phyloP scores from a whole-genome alignment of 2,113 vertebrate genomes.

The Gorilla gorilla region DNA sequence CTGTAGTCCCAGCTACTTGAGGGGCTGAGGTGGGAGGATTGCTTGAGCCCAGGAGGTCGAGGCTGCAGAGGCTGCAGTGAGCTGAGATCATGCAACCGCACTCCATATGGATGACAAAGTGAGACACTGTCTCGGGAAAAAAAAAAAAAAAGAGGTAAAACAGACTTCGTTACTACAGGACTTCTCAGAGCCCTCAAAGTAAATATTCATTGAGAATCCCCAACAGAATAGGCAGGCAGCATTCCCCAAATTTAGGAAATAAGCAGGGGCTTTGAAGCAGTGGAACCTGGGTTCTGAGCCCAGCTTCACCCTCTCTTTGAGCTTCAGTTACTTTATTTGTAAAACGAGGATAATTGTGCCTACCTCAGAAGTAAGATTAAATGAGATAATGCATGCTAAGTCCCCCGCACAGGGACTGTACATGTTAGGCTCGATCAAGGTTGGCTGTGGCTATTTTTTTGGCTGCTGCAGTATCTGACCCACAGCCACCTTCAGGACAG shows the following conservation, averaged over 20 bases:
- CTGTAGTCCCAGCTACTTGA: no score
- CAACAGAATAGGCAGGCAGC: not conserved
- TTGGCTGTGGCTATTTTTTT: not conserved
- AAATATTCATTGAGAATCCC: accelerated
- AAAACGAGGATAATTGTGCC: not conserved
- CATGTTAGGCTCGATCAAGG: accelerated
- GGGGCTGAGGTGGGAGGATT: no score
- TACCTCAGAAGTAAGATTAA: not conserved
- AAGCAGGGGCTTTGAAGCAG: not conserved
- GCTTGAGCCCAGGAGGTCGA: no score
- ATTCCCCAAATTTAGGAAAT: not conserved
- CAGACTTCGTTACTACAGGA: not conserved
- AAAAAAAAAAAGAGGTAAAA: not conserved
- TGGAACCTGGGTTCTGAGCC: not conserved
- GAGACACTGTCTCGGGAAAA: no score
- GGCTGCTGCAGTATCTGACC: not conserved
- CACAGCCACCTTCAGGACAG: not conserved
- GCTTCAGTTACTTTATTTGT: not conserved
- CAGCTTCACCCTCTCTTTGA: not conserved
- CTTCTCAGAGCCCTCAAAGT: not conserved
- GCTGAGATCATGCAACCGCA: no score
- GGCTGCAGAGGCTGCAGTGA: not conserved
- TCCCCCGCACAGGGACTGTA: accelerated
- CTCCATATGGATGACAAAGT: no score
- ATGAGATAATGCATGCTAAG: accelerated